A percentile compares a stretch with the other conserved stretches of the same genome.
These are phyloP conservation scores for Zootermopsis nevadensis DNA, from an alignment of 2,888 invertebrate genomes.

Conservation along the genomic window DNA sequence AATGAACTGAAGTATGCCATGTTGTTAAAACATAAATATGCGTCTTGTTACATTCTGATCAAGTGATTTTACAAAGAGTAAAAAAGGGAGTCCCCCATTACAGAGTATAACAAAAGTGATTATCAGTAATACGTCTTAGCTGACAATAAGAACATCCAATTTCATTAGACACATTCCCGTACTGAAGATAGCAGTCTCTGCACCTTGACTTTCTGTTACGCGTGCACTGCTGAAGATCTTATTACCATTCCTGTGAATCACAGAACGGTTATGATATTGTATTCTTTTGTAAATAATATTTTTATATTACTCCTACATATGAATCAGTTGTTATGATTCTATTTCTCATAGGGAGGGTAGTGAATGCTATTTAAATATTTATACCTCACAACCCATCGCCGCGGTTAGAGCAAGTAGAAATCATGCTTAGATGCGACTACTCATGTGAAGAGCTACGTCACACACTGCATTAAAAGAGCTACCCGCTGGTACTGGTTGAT, in stretches of 20 bases:
- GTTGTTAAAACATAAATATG: too few species aligned
- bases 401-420: slow-evolving; percentile 25
- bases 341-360: slow-evolving; percentile 31
- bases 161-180: too few species aligned
- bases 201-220: not conserved
- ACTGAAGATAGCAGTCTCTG: not conserved
- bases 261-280: slow-evolving; percentile 4
- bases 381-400: slow-evolving; percentile 32
- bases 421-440: slow-evolving; percentile 8
- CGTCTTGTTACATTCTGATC: too few species aligned
- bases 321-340: slow-evolving; percentile 30
- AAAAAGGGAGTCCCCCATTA: too few species aligned
- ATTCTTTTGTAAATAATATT: not conserved
- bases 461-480: not conserved
- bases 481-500: slow-evolving; percentile 23
- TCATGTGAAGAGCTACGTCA: not conserved
- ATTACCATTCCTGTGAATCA: slow-evolving; percentile 12
- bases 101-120: too few species aligned
- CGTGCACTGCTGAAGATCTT: slow-evolving; percentile 11
- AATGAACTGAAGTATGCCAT: too few species aligned
- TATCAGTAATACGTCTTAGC: too few species aligned
- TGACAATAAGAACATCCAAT: too few species aligned
- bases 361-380: slow-evolving; percentile 35
- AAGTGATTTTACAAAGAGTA: too few species aligned
- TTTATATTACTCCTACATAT: slow-evolving; percentile 6